Base-by-base conservation (phyloP, 1,140 invertebrate genomes). In the Ceratitis capitata region DNA sequence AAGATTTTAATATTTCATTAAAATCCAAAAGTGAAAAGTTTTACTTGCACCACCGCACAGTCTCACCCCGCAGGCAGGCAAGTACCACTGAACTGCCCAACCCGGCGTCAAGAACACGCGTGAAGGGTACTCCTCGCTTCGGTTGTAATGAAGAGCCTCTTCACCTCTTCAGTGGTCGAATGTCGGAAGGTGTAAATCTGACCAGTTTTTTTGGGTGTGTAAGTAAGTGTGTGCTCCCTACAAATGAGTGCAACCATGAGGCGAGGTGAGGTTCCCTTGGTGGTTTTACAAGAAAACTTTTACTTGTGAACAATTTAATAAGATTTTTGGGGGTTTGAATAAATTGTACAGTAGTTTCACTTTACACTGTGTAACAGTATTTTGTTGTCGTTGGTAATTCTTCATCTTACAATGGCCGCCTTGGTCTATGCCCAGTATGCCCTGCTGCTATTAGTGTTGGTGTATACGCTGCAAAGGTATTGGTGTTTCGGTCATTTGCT, bases 21-120 rank as follows among this genome's bases (percentile, higher is more conserved):
- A 83, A 85, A 64, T 82, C 85, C 85, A 64, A 83, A 85, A 85
- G 85, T 85, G 85, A 85, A 85, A 85, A 82, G 74, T 85, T 83
- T 82, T 85, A 23, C 61, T 39, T 23, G 45, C 84, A 84, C 32
- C 23, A 32, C 32, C 35, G 35, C 83, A n/a, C 58, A 61, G 29
- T 42, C 16, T 56, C 45, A 32, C 19, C 29, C 19, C 35, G 3
- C 16, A 19, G 9, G 14, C 51, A 12, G 16, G n/a, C 45, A 45
- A 29, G 29, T 23, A n/a, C 47, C 29, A n/a, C n/a, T 53, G 9
- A 32, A 23, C 16, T 51, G 45, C 29, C n/a, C n/a, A n/a, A n/a
- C n/a, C n/a, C n/a, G 45, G 69, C 69, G 69, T 78, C 23, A 78
- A 78, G 12, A 29, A 78, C 69, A 23, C 42, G 35, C 69, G n/a